Evolutionary conservation across 2,113 vertebrate genomes (phyloP), one percentile per base, ranked within the genome.

Genomic region (Smithornis capensis): DNA sequence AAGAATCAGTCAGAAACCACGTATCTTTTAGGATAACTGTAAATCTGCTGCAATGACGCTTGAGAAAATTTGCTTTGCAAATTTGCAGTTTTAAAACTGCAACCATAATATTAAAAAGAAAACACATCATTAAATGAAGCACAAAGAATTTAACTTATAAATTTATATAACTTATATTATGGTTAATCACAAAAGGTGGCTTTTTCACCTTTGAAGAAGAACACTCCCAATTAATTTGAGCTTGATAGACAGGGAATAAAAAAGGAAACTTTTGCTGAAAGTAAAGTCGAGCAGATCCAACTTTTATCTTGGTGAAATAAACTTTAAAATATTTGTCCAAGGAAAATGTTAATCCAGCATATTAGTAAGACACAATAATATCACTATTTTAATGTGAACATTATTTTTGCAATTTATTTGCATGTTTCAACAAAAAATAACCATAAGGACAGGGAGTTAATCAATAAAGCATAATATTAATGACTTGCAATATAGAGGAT

Each of bases 1-100:
- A 96, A 96, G 62, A 96, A 82, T 74, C 94, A 93, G 85, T 28
- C 64, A 96, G 85, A 97, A 97, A 96, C 50, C 69, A 93, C 56
- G 78, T 37, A 94, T 78, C 83, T 75, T 76, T 65, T 92, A 68
- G 78, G 90, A 94, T 77, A 97, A 96, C 37, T 14, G 60, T 64
- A 95, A 63, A 85, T 88, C 76, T 95, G 88, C 64, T 92, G 93
- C 91, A 94, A 49, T 44, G 95, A 86, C 44, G 74, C 45, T 18
- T 65, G 87, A 88, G 83, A 92, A 91, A 89, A 96, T 65, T 24
- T 71, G 65, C 77, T 77, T 87, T 63, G 35, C n/a, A n/a, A n/a
- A n/a, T n/a, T n/a, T n/a, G n/a, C n/a, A n/a, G n/a, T n/a, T 94
- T 92, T 63, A 88, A 90, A 96, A 82, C 5, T 45, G 49, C 10